Conservation (phyloP, 2,888 invertebrate species). For the Drosophila quinaria region DNA sequence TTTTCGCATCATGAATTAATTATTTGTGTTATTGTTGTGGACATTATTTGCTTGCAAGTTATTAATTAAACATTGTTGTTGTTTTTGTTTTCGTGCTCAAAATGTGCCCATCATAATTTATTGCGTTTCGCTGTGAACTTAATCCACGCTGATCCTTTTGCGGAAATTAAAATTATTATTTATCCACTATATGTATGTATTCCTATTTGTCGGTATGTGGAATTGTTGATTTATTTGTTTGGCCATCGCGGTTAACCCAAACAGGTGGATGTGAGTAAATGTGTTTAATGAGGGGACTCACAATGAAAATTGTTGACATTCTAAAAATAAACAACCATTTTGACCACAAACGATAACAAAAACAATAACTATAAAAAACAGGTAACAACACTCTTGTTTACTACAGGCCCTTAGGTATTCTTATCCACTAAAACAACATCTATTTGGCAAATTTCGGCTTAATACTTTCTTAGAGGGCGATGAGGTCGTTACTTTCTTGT, state of each 20-base stretch:
- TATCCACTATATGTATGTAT: background rate
- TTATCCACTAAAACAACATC: background rate
- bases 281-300: conserved; percentile 56
- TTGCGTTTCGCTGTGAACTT: conserved; percentile 46
- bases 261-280: conserved; percentile 50
- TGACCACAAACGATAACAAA: background rate
- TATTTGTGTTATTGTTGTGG: conserved; percentile 31
- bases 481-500: too few species aligned
- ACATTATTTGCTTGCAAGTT: conserved; percentile 35
- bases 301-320: conserved; percentile 46
- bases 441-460: too few species aligned
- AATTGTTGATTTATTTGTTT: conserved; percentile 48
- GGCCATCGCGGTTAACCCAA: conserved; percentile 47
- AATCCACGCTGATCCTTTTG: conserved; percentile 62
- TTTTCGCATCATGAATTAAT: conserved; percentile 16
- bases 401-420: background rate
- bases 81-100: conserved; percentile 47
- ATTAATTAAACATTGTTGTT: conserved; percentile 28
- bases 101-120: conserved; percentile 67
- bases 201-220: background rate
- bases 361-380: conserved; percentile 4
- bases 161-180: conserved; percentile 69
- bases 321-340: conserved; percentile 11
- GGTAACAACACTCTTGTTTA: background rate
- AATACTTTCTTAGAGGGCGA: too few species aligned